These are phyloP conservation scores for Leptinotarsa peninsularis DNA, from an alignment of 2,888 invertebrate species.

Conservation along the genomic window DNA sequence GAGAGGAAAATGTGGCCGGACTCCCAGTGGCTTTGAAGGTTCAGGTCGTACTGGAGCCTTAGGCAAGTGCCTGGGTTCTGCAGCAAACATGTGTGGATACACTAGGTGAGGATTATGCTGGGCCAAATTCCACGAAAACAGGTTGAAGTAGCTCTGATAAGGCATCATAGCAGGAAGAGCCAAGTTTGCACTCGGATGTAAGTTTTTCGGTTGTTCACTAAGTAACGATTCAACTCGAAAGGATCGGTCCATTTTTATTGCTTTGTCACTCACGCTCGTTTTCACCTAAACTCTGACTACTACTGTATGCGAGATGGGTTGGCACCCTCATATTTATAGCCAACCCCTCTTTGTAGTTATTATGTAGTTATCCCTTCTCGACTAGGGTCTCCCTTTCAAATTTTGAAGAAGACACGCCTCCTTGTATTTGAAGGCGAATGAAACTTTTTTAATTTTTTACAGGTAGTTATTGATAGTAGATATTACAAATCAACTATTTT, in stretches of 20 bases:
- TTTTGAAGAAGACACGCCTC: background rate
- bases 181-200: constrained; percentile 63
- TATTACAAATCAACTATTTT: no score
- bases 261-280: constrained; percentile 25
- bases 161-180: constrained; percentile 70
- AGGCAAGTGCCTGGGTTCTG: constrained; percentile 39
- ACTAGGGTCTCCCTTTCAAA: background rate
- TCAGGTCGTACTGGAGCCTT: constrained; percentile 12
- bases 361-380: no score
- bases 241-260: constrained; percentile 79
- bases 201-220: constrained; percentile 72
- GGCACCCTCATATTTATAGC: no score
- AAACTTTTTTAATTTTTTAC: background rate
- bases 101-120: constrained; percentile 65
- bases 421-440: no score
- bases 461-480: no score
- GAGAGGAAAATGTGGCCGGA: constrained; percentile 22
- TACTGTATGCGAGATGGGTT: no score
- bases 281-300: no score
- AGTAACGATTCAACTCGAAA: constrained; percentile 86
- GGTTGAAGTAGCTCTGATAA: constrained; percentile 74
- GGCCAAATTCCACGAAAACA: constrained; percentile 75
- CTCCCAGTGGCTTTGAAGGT: constrained; percentile 53
- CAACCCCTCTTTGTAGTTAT: no score
- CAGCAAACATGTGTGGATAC: constrained; percentile 57